These are phyloP conservation scores for Acrocephalus kingi DNA, from an alignment of 2,113 vertebrate genomes.

Conservation along the genomic window DNA sequence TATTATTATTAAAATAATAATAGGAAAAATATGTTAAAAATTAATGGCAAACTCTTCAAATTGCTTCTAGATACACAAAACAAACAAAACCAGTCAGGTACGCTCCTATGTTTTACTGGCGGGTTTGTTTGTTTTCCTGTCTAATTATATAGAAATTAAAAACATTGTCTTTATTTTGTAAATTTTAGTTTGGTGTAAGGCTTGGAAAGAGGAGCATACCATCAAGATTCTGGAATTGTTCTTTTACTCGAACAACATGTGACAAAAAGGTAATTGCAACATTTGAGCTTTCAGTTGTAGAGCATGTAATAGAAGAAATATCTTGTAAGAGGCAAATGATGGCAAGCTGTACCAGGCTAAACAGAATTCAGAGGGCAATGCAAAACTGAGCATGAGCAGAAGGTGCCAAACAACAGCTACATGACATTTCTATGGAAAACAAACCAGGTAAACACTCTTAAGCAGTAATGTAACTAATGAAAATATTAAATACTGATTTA, in stretches of 20 bases:
- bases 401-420: background rate
- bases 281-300: background rate
- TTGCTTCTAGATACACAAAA: background rate
- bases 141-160: background rate
- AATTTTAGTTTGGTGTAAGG: background rate
- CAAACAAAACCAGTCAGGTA: background rate
- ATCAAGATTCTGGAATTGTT: background rate
- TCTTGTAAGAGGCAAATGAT: background rate
- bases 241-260: background rate
- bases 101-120: background rate
- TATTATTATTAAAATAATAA: background rate
- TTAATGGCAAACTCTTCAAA: background rate
- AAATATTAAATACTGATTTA: background rate
- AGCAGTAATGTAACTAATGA: background rate
- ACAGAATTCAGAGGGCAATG: background rate
- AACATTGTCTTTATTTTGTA: background rate
- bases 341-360: background rate
- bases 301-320: background rate
- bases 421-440: background rate
- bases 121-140: background rate
- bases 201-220: background rate
- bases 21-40: accelerated
- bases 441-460: background rate
- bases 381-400: background rate
- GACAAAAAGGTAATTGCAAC: background rate